phyloP scores from a whole-genome alignment of 2,113 vertebrate genomes.

The Bagarius yarrelli region DNA sequence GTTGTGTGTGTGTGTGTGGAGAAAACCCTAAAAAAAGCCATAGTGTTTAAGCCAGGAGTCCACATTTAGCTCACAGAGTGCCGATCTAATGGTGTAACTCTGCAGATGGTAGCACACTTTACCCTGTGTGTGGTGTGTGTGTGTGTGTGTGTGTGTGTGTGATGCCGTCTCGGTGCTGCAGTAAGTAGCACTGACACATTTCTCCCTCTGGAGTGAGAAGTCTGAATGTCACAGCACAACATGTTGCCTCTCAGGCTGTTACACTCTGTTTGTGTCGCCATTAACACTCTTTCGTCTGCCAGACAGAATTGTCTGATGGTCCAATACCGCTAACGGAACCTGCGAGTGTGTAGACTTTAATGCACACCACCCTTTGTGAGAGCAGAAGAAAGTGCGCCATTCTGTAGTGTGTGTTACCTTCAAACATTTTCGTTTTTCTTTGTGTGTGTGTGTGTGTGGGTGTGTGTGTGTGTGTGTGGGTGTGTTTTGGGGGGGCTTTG shows the following conservation, averaged over 20 bases:
- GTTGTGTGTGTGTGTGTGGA: neutral
- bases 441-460: constrained; percentile 4
- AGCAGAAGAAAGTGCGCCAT: constrained; percentile 58
- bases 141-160: constrained; percentile 22
- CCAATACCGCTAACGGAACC: constrained; percentile 46
- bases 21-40: constrained; percentile 46
- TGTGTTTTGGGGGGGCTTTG: constrained; percentile 14
- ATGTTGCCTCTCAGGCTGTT: constrained; percentile 27
- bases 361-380: constrained; percentile 55
- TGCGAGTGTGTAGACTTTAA: constrained; percentile 47
- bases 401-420: constrained; percentile 59
- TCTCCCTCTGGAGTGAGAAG: constrained; percentile 34
- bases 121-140: constrained; percentile 2
- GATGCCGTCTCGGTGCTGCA: neutral
- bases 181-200: constrained; percentile 30
- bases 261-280: constrained; percentile 26
- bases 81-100: constrained; percentile 9
- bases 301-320: constrained; percentile 23
- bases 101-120: constrained; percentile 31
- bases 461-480: neutral
- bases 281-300: constrained; percentile 34
- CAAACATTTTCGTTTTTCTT: constrained; percentile 54
- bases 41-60: constrained; percentile 35
- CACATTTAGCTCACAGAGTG: constrained; percentile 29
- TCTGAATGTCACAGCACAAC: constrained; percentile 42